A percentile compares a stretch with the other conserved stretches of the same genome.
Evolutionary conservation across 2,888 invertebrate genomes (phyloP).

Genomic region (Auanema sp.): DNA sequence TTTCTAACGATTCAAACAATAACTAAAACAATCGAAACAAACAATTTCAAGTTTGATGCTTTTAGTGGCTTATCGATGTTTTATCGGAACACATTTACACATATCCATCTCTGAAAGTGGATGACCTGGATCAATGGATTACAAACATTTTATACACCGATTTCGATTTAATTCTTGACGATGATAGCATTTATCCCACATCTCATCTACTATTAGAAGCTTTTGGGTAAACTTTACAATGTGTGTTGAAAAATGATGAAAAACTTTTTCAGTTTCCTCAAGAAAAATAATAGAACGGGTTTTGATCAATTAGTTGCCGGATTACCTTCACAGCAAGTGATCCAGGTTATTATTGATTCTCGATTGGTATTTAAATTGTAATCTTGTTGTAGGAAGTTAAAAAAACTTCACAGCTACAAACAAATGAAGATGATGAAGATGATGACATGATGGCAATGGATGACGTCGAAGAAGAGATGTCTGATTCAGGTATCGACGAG

Average conservation of each 20-base stretch:
- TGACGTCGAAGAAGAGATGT: conserved; percentile 21
- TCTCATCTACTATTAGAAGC: conserved; percentile 42
- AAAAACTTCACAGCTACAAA: conserved; percentile 8
- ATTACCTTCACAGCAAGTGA: conserved; percentile 13
- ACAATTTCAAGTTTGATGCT: background rate
- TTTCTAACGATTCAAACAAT: background rate
- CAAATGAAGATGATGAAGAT: conserved; percentile 26
- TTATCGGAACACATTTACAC: conserved; percentile 37
- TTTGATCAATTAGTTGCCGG: conserved; percentile 27
- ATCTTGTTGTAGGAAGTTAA: conserved; percentile 15
- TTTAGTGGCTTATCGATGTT: conserved; percentile 49
- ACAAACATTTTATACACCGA: conserved; percentile 45
- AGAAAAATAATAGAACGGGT: conserved; percentile 30
- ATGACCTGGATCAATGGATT: conserved; percentile 53
- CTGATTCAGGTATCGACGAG: conserved; percentile 6
- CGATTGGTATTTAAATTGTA: conserved; percentile 1
- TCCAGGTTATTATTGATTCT: conserved; percentile 15
- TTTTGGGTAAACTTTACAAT: conserved; percentile 20
- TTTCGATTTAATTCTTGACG: conserved; percentile 52
- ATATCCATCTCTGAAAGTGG: conserved; percentile 41
- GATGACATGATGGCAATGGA: conserved; percentile 37
- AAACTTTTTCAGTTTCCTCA: conserved; percentile 29
- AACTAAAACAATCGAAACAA: background rate
- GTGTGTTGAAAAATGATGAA: background rate
- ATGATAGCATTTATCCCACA: conserved; percentile 46